phyloP scores from a whole-genome alignment of 2,797 vertebrate species.

The Rhodeus uyekii region DNA sequence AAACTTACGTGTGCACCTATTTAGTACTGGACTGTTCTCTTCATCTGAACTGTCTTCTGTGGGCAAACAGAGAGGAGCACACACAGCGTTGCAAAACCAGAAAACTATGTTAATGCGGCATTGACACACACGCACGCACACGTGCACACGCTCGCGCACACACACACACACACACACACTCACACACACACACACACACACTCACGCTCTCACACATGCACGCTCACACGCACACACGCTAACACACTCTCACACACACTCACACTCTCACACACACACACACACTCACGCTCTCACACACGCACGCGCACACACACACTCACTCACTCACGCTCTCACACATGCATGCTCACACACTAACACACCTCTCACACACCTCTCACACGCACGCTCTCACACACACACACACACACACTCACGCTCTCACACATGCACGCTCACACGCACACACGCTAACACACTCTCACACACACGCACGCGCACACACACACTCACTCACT shows the following conservation, averaged over 20 bases:
- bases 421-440: too few relatives aligned
- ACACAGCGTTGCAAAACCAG: constrained; percentile 70
- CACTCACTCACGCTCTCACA: neutral
- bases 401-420: neutral
- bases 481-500: too few relatives aligned
- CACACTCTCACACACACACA: neutral
- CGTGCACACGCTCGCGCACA: neutral
- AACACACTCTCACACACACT: neutral
- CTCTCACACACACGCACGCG: neutral
- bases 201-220: too few relatives aligned
- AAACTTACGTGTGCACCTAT: constrained; percentile 82
- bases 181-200: neutral
- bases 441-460: neutral
- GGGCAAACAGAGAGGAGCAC: constrained; percentile 76
- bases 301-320: neutral
- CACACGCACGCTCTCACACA: neutral
- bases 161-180: neutral
- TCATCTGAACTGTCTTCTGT: constrained; percentile 81
- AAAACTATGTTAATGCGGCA: constrained; percentile 47
- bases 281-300: neutral
- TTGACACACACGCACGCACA: neutral
- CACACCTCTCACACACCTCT: neutral
- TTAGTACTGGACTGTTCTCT: constrained; percentile 74
- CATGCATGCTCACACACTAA: neutral
- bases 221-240: neutral